Conservation (phyloP, 2,888 invertebrate species). For the Pyrocoelia pectoralis region DNA sequence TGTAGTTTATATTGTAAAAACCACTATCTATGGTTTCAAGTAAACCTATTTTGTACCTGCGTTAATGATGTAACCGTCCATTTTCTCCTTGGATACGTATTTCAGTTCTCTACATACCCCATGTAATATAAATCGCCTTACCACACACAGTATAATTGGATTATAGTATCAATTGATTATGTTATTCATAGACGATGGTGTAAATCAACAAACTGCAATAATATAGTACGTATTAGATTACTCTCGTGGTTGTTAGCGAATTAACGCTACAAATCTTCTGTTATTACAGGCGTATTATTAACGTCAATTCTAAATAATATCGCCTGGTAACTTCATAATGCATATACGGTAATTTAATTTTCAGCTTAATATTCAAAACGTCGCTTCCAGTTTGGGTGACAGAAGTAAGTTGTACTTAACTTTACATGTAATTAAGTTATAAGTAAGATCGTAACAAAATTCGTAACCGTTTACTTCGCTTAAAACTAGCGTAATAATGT, state of each 20-base stretch:
- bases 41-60: too few species aligned
- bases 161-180: neutral
- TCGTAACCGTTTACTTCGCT: constrained; percentile 18
- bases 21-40: too few species aligned
- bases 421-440: constrained; percentile 35
- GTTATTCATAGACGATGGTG: neutral
- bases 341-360: constrained; percentile 29
- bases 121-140: too few species aligned
- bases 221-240: neutral
- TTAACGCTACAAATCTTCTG: neutral
- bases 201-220: neutral
- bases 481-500: constrained; percentile 22
- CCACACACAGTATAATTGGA: too few species aligned
- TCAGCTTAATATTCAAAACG: constrained; percentile 25
- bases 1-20: too few species aligned
- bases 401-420: constrained; percentile 23
- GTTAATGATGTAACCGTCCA: too few species aligned
- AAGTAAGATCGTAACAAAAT: constrained; percentile 32
- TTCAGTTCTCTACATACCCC: too few species aligned
- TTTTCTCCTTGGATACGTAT: too few species aligned
- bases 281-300: constrained; percentile 8
- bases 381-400: constrained; percentile 22
- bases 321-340: neutral
- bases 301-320: constrained; percentile 11
- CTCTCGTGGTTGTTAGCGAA: neutral